Evolutionary conservation across 2,797 vertebrate species (phyloP), one percentile per base, ranked within the genome.

Genomic region (Odontamblyopus rebecca): DNA sequence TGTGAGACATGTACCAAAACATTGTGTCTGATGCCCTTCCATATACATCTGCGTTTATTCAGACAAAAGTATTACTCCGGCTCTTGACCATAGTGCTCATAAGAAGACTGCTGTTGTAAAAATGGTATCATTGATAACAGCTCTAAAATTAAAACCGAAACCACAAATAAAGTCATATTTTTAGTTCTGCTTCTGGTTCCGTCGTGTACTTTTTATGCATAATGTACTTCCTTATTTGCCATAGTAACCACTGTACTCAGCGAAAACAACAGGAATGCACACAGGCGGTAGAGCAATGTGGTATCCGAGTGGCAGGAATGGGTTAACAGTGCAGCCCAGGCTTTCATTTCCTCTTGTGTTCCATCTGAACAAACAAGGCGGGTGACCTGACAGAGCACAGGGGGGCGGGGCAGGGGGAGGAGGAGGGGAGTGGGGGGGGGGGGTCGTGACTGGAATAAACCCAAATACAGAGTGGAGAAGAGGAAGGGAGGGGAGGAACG

Each of bases 351-450:
- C 92, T 93, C 89, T 84, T 82, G 89, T 90, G 89, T 90, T 92
- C 91, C 92, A 93, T 93, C 93, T 93, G 93, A 94, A 92, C 92
- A 93, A 94, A 93, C 93, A 93, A 93, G 90, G 87, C 88, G 86
- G 90, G 86, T 93, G 92, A 93, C 92, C 93, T 92, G 91, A 91
- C 91, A 91, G 89, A 89, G 88, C 89, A 86, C 81, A 71, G 79
- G 87, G 89, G 76, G 84, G 83, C 67, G 85, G 82, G 82, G 82
- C 5, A 59, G 59, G 75, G 75, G 9, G 67, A 51, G 35, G 59
- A 61, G 51, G 41, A 1, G 60, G 4, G 18, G 35, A 44, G 4
- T 1, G n/a, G 48, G 18, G 32, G 41, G 7, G 50, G 71, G 70
- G 51, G 74, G 85, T 86, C 84, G 89, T 93, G 91, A 93, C 88